These are phyloP conservation scores for Lanius collurio DNA, from an alignment of 2,113 vertebrate genomes.

Conservation along the genomic window DNA sequence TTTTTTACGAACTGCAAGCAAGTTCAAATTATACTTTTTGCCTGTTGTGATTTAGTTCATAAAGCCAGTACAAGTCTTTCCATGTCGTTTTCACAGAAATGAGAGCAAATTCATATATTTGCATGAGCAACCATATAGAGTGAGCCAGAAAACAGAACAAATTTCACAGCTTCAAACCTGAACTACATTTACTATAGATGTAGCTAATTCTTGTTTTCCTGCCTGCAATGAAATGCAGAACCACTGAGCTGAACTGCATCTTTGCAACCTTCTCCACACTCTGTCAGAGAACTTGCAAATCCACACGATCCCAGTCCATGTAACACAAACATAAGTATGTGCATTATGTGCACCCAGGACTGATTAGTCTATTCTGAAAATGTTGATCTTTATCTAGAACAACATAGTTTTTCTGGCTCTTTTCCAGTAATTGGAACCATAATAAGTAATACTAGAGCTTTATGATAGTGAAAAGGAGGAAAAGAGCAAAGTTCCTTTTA, in stretches of 20 bases:
- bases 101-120: background rate
- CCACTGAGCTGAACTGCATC: background rate
- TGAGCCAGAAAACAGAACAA: background rate
- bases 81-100: background rate
- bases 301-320: rapidly evolving
- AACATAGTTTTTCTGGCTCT: background rate
- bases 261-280: background rate
- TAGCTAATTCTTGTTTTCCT: background rate
- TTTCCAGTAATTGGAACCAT: background rate
- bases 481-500: background rate
- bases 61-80: background rate
- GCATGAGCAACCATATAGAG: background rate
- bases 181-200: background rate
- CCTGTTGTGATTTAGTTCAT: background rate
- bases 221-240: background rate
- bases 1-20: background rate
- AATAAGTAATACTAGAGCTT: background rate
- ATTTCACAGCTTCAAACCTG: background rate
- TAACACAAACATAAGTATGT: rapidly evolving
- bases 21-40: background rate
- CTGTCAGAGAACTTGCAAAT: background rate
- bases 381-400: background rate
- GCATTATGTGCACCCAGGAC: background rate
- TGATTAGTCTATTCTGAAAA: background rate
- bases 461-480: background rate